A percentile compares a stretch with the other conserved stretches of the same genome.
These are phyloP conservation scores for Sphaerophoria taeniata DNA, from an alignment of 2,888 invertebrate genomes.

Conservation along the genomic window DNA sequence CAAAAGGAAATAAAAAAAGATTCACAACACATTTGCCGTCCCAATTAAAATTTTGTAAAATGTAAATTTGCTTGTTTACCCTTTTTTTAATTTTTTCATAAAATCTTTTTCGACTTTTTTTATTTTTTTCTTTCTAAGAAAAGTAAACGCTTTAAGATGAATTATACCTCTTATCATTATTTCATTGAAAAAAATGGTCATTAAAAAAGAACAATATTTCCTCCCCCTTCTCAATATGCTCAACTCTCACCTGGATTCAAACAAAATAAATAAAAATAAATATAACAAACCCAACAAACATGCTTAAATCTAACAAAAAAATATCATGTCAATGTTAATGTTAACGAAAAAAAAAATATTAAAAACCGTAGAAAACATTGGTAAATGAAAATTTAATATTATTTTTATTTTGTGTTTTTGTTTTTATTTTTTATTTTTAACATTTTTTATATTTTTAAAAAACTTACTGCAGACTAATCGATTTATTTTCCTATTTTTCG, in stretches of 20 bases:
- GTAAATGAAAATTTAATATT: slow-evolving; percentile 77
- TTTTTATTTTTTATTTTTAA: slow-evolving; percentile 33
- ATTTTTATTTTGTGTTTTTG: slow-evolving; percentile 36
- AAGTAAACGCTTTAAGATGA: slow-evolving; percentile 33
- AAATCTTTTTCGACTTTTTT: slow-evolving; percentile 4
- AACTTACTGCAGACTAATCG: slow-evolving; percentile 65
- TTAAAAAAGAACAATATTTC: slow-evolving; percentile 74
- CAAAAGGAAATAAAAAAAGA: background rate
- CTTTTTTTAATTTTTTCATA: slow-evolving; percentile 35
- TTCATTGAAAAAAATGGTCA: slow-evolving; percentile 65
- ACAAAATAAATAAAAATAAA: slow-evolving; percentile 69
- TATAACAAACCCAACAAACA: slow-evolving; percentile 76
- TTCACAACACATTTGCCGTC: background rate
- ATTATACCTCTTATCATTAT: slow-evolving; percentile 59
- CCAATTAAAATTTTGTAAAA: slow-evolving; percentile 1
- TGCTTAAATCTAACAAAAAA: slow-evolving; percentile 71
- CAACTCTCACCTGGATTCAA: slow-evolving; percentile 75
- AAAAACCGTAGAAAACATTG: slow-evolving; percentile 80
- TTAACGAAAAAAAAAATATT: slow-evolving; percentile 60
- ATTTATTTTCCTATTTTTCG: slow-evolving; percentile 71
- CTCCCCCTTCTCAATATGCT: slow-evolving; percentile 74
- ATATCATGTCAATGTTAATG: slow-evolving; percentile 66
- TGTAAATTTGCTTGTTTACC: slow-evolving; percentile 62
- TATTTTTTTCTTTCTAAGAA: background rate
- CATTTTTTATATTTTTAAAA: slow-evolving; percentile 38